These are phyloP conservation scores for Iguana delicatissima DNA, from an alignment of 2,797 vertebrate genomes.

Conservation along the genomic window DNA sequence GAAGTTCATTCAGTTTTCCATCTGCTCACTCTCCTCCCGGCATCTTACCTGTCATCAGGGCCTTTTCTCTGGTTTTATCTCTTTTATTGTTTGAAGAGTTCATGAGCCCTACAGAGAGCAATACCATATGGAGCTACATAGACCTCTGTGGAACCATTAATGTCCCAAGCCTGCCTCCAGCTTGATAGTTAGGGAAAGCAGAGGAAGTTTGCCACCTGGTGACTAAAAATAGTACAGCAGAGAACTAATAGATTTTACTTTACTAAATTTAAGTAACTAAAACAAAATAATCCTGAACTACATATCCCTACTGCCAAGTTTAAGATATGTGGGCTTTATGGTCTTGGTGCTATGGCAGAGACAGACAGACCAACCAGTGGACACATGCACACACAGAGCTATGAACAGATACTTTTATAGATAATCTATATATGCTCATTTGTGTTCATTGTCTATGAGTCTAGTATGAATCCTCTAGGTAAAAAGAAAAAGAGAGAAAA, in stretches of 20 bases:
- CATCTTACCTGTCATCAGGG: too few relatives aligned
- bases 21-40: too few relatives aligned
- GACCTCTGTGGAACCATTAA: too few relatives aligned
- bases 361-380: neutral
- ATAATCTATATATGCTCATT: neutral
- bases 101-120: too few relatives aligned
- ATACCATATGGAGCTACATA: too few relatives aligned
- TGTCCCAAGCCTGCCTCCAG: too few relatives aligned
- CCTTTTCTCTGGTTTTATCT: too few relatives aligned
- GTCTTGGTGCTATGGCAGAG: neutral
- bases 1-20: too few relatives aligned
- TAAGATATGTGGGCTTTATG: neutral
- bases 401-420: neutral
- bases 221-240: neutral
- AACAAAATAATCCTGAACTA: neutral
- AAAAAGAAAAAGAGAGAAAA: neutral
- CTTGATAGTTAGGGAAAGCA: too few relatives aligned
- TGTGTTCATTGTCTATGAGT: neutral
- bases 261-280: neutral
- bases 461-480: neutral
- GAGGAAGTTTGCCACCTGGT: too few relatives aligned
- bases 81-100: too few relatives aligned
- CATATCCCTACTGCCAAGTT: neutral
- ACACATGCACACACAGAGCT: neutral
- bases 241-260: neutral